Evolutionary conservation across 92 coral and sea anemone genomes (phyloP).

Genomic region (Micromussa lordhowensis): DNA sequence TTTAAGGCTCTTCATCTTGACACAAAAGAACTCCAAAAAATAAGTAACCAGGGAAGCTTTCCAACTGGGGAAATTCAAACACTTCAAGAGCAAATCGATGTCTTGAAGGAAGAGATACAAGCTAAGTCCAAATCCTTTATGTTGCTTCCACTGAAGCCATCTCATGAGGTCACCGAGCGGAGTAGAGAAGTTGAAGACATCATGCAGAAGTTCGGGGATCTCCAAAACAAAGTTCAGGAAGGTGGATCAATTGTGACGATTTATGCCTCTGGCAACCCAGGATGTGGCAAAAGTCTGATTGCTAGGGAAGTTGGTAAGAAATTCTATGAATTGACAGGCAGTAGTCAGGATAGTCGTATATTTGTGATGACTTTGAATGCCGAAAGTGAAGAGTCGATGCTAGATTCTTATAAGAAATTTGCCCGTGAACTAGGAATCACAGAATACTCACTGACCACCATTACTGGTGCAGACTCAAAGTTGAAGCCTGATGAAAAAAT

Average conservation of each 20-base stretch:
- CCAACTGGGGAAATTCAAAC: slow-evolving; percentile 27
- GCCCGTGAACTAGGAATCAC: slow-evolving; percentile 39
- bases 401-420: slow-evolving; percentile 42
- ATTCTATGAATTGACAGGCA: background rate
- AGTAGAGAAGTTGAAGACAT: slow-evolving; percentile 10
- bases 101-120: slow-evolving; percentile 36
- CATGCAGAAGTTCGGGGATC: slow-evolving; percentile 6
- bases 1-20: slow-evolving; percentile 41
- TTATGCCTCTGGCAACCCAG: slow-evolving; percentile 57
- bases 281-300: slow-evolving; percentile 54
- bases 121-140: slow-evolving; percentile 41
- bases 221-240: slow-evolving; percentile 4
- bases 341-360: background rate
- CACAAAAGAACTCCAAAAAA: slow-evolving; percentile 17
- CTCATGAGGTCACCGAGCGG: slow-evolving; percentile 41
- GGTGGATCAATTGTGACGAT: slow-evolving; percentile 10
- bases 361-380: slow-evolving; percentile 62
- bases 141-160: slow-evolving; percentile 55
- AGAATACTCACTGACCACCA: slow-evolving; percentile 27
- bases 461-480: slow-evolving; percentile 23
- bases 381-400: slow-evolving; percentile 36
- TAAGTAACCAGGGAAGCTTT: slow-evolving; percentile 44
- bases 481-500: slow-evolving; percentile 15
- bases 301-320: slow-evolving; percentile 24
- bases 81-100: slow-evolving; percentile 12